phyloP scores from a whole-genome alignment of 2,888 invertebrate species.

The Cephus pygmeus region DNA sequence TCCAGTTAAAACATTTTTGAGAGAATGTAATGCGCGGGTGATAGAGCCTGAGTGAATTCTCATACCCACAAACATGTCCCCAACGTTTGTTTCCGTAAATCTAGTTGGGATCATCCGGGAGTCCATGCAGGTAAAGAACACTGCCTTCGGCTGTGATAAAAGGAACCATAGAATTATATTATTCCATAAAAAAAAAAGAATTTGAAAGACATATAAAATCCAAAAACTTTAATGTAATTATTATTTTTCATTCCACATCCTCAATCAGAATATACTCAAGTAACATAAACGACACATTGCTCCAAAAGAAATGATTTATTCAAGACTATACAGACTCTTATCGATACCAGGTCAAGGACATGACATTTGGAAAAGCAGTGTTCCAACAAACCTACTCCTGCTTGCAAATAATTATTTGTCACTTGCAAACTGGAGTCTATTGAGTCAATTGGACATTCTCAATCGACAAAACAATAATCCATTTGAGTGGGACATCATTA shows the following conservation, averaged over 20 bases:
- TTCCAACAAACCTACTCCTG: background rate
- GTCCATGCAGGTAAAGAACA: slow-evolving; percentile 98
- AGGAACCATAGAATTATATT: slow-evolving; percentile 35
- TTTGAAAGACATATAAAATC: slow-evolving; percentile 16
- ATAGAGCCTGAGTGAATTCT: slow-evolving; percentile 39
- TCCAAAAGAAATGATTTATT: background rate
- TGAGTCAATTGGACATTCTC: background rate
- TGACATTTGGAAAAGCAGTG: background rate
- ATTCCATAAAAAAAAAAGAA: slow-evolving; percentile 13
- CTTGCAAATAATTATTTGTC: background rate
- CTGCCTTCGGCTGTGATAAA: slow-evolving; percentile 86
- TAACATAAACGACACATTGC: background rate
- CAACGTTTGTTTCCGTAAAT: slow-evolving; percentile 94
- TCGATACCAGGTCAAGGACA: background rate
- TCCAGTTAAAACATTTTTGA: background rate
- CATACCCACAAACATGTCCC: slow-evolving; percentile 96
- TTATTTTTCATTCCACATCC: background rate
- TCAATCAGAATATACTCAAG: background rate
- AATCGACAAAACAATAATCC: background rate
- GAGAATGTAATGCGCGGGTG: slow-evolving; percentile 15
- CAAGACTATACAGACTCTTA: background rate
- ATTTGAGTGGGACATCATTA: background rate
- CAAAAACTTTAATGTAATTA: background rate
- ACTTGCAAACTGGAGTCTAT: background rate
- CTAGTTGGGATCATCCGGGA: slow-evolving; percentile 96